Conservation (phyloP, 2,113 vertebrate species). For the Misgurnus anguillicaudatus region DNA sequence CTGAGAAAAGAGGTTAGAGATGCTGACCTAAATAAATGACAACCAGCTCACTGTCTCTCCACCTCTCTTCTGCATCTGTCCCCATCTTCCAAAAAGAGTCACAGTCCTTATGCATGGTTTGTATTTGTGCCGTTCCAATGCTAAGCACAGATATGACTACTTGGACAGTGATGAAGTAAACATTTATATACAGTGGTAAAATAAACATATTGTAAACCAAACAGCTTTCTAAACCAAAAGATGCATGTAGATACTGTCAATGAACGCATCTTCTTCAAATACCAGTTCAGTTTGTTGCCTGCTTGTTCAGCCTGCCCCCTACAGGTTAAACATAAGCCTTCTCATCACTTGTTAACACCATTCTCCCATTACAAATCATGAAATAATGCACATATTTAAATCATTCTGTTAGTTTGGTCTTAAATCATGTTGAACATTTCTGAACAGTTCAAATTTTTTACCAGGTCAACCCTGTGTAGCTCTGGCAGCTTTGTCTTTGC, state of each 20-base stretch:
- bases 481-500: conserved; percentile 19
- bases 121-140: conserved; percentile 25
- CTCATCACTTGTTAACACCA: too few species aligned
- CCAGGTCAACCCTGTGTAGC: neutral
- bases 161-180: too few species aligned
- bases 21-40: conserved; percentile 51
- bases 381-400: conserved; percentile 18
- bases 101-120: conserved; percentile 8
- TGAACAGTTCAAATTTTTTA: too few species aligned
- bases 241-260: conserved; percentile 33
- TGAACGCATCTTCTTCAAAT: neutral
- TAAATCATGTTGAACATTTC: too few species aligned
- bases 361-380: too few species aligned
- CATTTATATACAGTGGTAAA: neutral
- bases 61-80: conserved; percentile 34
- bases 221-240: conserved; percentile 40
- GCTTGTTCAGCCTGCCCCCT: conserved; percentile 23
- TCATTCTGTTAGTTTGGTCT: neutral
- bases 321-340: neutral
- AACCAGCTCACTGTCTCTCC: conserved; percentile 34
- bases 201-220: conserved; percentile 26
- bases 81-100: conserved; percentile 34
- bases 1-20: conserved; percentile 8
- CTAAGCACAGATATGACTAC: neutral
- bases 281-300: neutral